These are phyloP conservation scores for Harmothoe impar DNA, from an alignment of 2,888 invertebrate species.

Conservation along the genomic window DNA sequence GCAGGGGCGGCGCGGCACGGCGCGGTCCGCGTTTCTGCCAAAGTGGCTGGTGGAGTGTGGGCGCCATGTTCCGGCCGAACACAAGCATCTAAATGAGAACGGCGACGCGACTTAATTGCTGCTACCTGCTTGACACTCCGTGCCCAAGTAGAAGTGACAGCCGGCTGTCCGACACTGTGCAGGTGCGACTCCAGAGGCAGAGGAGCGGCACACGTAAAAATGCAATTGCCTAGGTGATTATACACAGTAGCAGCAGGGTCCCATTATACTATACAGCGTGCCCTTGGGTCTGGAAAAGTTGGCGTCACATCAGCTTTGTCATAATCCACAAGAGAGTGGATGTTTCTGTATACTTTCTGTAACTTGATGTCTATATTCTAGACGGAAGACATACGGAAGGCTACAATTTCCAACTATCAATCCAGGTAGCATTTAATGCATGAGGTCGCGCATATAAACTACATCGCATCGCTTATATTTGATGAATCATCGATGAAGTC, in stretches of 20 bases:
- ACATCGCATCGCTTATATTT: no score
- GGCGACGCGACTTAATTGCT: slow-evolving; percentile 18
- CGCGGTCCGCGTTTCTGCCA: not conserved
- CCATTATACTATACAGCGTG: not conserved
- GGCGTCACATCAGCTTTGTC: no score
- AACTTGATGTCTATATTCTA: no score
- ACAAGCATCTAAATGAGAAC: slow-evolving; percentile 3
- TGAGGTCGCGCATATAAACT: no score
- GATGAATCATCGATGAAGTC: no score
- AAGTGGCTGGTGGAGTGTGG: not conserved
- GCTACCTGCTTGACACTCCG: not conserved
- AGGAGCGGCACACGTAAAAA: not conserved
- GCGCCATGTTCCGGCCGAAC: not conserved
- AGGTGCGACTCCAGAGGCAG: not conserved
- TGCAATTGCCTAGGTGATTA: slow-evolving; percentile 13
- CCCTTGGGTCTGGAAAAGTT: not conserved
- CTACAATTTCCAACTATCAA: no score
- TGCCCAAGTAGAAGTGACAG: not conserved
- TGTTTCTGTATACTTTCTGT: no score
- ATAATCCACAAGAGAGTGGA: no score
- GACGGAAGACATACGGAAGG: no score
- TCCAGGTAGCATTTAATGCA: no score
- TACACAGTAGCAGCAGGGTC: not conserved
- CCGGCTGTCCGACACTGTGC: slow-evolving; percentile 9
- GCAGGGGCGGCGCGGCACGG: slow-evolving; percentile 26